Base-by-base conservation (phyloP, 1,140 invertebrate genomes). In the Drosophila busckii region DNA sequence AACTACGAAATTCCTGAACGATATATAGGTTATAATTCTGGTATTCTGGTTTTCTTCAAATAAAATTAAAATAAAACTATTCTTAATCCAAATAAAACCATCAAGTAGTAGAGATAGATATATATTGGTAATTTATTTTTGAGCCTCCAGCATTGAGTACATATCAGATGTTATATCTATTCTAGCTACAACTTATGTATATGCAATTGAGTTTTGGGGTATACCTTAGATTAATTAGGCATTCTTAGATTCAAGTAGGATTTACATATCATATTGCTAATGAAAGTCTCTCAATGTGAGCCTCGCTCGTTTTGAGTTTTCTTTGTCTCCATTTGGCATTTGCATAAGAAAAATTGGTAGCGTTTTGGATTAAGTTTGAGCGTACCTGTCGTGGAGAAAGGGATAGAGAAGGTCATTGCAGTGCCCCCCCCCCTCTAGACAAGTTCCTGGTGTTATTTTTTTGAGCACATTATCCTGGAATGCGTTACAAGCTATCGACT, bases 391-490 rank as follows among this genome's bases (percentile, higher is more conserved):
- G n/a, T 23, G 20, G 25, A 38, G 55, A 20, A 19, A 28, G 41
- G 20, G 41, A 28, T 37, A 35, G 45, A n/a, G 25, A 15, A 19
- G 45, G n/a, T n/a, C n/a, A n/a, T n/a, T n/a, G n/a, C 2, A 19
- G 19, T n/a, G n/a, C 10, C 3, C 20, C 15, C 15, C 6, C 20
- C 7, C 3, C 23, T 15, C 13, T 8, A 3, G n/a, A 10, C 45
- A 32, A 29, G 15, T 22, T 52, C 31, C 31, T 58, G 37, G 46
- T 44, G 38, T 25, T 45, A 34, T 13, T 19, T 25, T 23, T 70
- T 76, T 76, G 71, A 76, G 71, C 71, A 80, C 71, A 40, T 63
- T 56, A 46, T 67, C 73, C 73, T 63, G 66, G 44, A 63, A 55
- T 62, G 67, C 49, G 54, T 70, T 78, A 65, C 32, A 40, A 44